Conservation (phyloP, 2,888 invertebrate genomes). For the Archips xylosteana region DNA sequence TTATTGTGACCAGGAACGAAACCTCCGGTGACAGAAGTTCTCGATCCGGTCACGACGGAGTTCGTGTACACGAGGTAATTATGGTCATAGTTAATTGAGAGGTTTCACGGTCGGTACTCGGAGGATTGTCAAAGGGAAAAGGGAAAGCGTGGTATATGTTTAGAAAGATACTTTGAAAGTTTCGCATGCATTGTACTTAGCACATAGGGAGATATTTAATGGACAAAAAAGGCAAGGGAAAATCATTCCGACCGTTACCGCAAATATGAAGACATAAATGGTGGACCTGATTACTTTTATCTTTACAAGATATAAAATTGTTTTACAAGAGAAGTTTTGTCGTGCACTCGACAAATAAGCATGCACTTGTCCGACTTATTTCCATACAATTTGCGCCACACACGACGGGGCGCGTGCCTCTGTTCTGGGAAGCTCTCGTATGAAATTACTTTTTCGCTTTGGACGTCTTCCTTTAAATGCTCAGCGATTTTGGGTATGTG, state of each 20-base stretch:
- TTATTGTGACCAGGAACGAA: constrained; percentile 48
- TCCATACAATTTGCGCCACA: constrained; percentile 80
- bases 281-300: no score
- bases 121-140: constrained; percentile 44
- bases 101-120: constrained; percentile 50
- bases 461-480: constrained; percentile 47
- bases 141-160: constrained; percentile 45
- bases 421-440: constrained; percentile 57
- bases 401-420: constrained; percentile 65
- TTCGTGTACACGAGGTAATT: constrained; percentile 56
- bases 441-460: constrained; percentile 50
- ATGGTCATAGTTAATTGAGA: constrained; percentile 64
- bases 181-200: no score
- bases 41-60: constrained; percentile 55
- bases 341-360: not conserved
- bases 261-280: no score
- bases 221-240: no score
- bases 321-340: not conserved
- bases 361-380: constrained; percentile 59
- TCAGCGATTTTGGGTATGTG: constrained; percentile 38
- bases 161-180: constrained; percentile 25
- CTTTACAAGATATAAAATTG: not conserved
- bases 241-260: no score
- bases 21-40: constrained; percentile 56
- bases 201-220: no score